A percentile compares a stretch with the other conserved stretches of the same genome.
Conservation (phyloP, 2,888 invertebrate genomes). For the Blomia tropicalis region DNA sequence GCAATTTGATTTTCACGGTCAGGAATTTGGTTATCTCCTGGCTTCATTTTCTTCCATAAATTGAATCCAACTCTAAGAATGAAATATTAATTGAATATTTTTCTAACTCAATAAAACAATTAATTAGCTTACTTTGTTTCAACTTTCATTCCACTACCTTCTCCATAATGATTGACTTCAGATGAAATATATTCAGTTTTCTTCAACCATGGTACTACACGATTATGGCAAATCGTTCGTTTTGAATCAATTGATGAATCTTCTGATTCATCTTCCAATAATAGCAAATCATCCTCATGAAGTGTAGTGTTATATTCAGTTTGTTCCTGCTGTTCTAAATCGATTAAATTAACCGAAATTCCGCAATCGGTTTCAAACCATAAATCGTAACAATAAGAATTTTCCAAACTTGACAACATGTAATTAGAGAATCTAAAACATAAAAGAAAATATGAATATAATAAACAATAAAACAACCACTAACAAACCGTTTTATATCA, state of each 20-base stretch:
- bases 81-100: constrained; percentile 16
- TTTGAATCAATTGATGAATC: constrained; percentile 33
- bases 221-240: constrained; percentile 75
- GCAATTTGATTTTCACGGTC: constrained; percentile 90
- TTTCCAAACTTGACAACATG: constrained; percentile 81
- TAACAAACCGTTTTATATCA: constrained; percentile 49
- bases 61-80: constrained; percentile 65
- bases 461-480: not conserved
- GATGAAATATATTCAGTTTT: constrained; percentile 98
- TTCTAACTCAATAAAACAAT: not conserved
- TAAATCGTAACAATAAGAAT: constrained; percentile 62
- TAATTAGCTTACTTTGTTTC: constrained; percentile 55
- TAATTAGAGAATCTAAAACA: constrained; percentile 71
- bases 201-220: constrained; percentile 91
- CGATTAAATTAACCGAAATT: constrained; percentile 88
- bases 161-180: constrained; percentile 92
- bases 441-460: not conserved
- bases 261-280: constrained; percentile 71
- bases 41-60: constrained; percentile 73
- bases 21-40: constrained; percentile 83
- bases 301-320: constrained; percentile 45
- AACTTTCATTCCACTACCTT: constrained; percentile 87
- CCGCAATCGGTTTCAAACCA: constrained; percentile 94
- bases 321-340: constrained; percentile 75
- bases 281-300: constrained; percentile 80